These are phyloP conservation scores for Oreonectes daqikongensis DNA, from an alignment of 2,797 vertebrate genomes.

Conservation along the genomic window DNA sequence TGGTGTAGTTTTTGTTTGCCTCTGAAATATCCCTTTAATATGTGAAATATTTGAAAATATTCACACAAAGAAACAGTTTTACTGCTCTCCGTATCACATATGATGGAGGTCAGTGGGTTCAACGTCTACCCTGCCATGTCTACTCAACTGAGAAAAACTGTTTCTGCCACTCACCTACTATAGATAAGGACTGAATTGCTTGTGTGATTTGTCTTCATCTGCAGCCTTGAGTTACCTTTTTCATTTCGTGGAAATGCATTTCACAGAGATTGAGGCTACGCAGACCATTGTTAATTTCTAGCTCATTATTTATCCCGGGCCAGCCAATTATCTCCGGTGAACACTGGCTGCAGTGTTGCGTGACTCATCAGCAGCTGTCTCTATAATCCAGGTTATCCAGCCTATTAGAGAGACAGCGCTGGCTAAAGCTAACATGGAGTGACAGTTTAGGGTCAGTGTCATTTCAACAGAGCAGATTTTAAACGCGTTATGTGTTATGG, in stretches of 20 bases:
- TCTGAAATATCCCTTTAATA: no score
- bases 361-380: conserved; percentile 67
- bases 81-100: conserved; percentile 59
- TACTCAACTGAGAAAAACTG: conserved; percentile 58
- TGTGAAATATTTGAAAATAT: conserved; percentile 6
- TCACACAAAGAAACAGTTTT: not conserved
- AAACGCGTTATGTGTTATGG: not conserved
- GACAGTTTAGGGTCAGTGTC: conserved; percentile 59
- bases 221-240: conserved; percentile 12
- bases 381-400: conserved; percentile 65
- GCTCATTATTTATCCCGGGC: conserved; percentile 47
- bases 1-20: no score
- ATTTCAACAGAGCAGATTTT: conserved; percentile 55
- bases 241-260: conserved; percentile 26
- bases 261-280: not conserved
- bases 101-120: conserved; percentile 69
- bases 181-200: conserved; percentile 45
- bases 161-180: conserved; percentile 33
- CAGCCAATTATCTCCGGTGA: conserved; percentile 51
- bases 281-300: conserved; percentile 43
- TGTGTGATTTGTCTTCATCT: conserved; percentile 15
- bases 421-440: conserved; percentile 58
- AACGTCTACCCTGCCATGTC: conserved; percentile 60
- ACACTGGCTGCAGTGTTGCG: conserved; percentile 54
- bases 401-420: conserved; percentile 58